Evolutionary conservation across 2,797 vertebrate species (phyloP), one percentile per base, ranked within the genome.

Genomic region (Sebastes wilsoni): DNA sequence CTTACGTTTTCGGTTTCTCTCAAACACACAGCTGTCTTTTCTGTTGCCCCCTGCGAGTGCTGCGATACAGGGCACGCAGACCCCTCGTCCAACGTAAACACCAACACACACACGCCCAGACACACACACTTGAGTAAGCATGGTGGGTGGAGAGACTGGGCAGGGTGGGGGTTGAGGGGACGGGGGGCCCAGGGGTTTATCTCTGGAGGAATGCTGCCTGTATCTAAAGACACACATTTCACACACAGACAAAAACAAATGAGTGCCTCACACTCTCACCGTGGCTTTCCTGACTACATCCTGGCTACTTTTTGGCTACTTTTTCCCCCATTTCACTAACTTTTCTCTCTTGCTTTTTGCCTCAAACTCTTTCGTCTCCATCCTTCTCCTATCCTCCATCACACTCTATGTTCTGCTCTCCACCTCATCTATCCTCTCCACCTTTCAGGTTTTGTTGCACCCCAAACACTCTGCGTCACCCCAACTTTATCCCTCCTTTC

Each of bases 221-320:
- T 96, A 96, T 96, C 95, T 93, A 88, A 91, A 94, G 91, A 93
- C 91, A 88, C 95, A 96, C 94, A 95, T 93, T 95, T 94, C 79
- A 89, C 86, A 89, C 82, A 56, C 75, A 56, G 84, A 76, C 60
- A 66, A 93, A 70, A 92, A 87, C 84, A 89, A 89, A 87, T 62
- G 68, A 59, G 82, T 66, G 58, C 84, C 85, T 65, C 82, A 27
- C 74, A 59, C 65, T 69, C 65, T 74, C 85, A 32, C 61, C 20
- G 7, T 30, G 16, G 62, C 14, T 66, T 58, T 65, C 78, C 78
- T 77, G 25, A 25, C 74, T 25, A 64, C 68, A 32, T 87, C 82
- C 75, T 38, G 32, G n/a, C 18, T 61, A 32, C 12, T 32, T 78
- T 65, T 59, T 34, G 34, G 3, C 52, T n/a, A 28, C 25, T 70